Conservation (phyloP, 2,113 vertebrate genomes). For the Podarcis raffonei region DNA sequence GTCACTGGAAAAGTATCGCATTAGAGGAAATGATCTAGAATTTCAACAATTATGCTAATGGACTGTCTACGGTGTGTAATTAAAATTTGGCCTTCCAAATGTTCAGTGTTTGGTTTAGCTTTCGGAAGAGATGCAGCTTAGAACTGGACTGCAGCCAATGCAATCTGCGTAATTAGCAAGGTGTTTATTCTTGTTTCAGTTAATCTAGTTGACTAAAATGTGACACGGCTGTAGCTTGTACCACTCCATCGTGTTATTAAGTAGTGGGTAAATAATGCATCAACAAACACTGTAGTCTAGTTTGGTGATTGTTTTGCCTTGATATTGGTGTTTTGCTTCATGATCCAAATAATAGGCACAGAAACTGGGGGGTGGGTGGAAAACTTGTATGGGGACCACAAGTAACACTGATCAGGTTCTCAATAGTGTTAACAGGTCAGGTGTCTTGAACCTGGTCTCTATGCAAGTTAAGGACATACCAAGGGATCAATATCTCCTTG, state of each 20-base stretch:
- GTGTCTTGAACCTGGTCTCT: not conserved
- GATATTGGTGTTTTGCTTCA: not conserved
- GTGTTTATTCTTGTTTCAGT: not conserved
- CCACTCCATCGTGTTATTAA: not conserved
- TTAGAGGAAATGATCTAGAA: not conserved
- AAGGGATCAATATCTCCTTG: not conserved
- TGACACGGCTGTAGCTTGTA: not conserved
- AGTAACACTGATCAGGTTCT: not conserved
- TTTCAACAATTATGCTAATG: not conserved
- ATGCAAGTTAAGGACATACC: not conserved
- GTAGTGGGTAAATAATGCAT: conserved; percentile 2
- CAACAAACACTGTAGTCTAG: not conserved
- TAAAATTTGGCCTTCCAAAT: not conserved
- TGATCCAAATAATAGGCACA: not conserved
- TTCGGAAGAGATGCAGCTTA: not conserved
- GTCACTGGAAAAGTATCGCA: not conserved
- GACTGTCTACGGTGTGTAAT: not conserved
- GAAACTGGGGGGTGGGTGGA: not conserved
- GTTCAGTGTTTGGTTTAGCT: not conserved
- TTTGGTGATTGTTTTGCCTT: not conserved
- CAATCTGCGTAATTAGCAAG: not conserved
- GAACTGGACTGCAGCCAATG: not conserved
- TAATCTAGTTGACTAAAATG: not conserved
- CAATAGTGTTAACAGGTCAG: not conserved
- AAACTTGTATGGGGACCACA: not conserved